phyloP scores from a whole-genome alignment of 2,797 vertebrate genomes.

The Chrosomus eos region DNA sequence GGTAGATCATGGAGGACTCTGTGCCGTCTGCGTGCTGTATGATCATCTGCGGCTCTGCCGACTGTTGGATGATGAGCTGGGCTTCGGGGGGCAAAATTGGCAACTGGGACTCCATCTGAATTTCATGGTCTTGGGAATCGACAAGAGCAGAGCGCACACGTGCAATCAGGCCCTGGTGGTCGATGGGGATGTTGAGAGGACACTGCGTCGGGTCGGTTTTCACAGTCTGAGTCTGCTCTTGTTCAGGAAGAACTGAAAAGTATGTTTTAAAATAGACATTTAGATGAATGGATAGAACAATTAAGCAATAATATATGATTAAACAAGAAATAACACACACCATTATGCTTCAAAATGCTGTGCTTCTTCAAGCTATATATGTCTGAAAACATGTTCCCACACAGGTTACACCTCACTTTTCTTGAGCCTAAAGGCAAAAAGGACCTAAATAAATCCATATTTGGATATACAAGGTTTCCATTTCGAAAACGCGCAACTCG shows the following conservation, averaged over 20 bases:
- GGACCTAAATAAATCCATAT: neutral
- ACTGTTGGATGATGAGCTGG: slow-evolving; percentile 55
- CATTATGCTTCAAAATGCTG: slow-evolving; percentile 90
- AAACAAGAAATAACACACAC: slow-evolving; percentile 73
- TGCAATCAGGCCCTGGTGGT: slow-evolving; percentile 67
- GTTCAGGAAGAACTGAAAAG: slow-evolving; percentile 44
- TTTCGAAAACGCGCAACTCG: neutral
- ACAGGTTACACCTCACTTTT: slow-evolving; percentile 94
- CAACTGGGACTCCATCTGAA: slow-evolving; percentile 35
- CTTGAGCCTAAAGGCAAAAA: slow-evolving; percentile 83
- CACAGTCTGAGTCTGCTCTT: neutral
- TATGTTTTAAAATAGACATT: neutral
- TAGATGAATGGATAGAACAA: neutral
- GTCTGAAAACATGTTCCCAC: slow-evolving; percentile 94
- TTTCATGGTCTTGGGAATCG: slow-evolving; percentile 46
- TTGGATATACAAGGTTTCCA: neutral
- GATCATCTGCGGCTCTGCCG: slow-evolving; percentile 54
- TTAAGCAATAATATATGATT: neutral
- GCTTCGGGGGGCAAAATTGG: slow-evolving; percentile 47
- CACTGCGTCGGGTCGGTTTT: slow-evolving; percentile 48
- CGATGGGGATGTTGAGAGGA: slow-evolving; percentile 67
- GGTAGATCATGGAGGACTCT: slow-evolving; percentile 56
- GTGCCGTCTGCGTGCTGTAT: slow-evolving; percentile 57
- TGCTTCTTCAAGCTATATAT: slow-evolving; percentile 98
- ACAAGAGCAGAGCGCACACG: slow-evolving; percentile 55